Evolutionary conservation across 2,113 vertebrate genomes (phyloP).

Genomic region (Mastomys coucha): DNA sequence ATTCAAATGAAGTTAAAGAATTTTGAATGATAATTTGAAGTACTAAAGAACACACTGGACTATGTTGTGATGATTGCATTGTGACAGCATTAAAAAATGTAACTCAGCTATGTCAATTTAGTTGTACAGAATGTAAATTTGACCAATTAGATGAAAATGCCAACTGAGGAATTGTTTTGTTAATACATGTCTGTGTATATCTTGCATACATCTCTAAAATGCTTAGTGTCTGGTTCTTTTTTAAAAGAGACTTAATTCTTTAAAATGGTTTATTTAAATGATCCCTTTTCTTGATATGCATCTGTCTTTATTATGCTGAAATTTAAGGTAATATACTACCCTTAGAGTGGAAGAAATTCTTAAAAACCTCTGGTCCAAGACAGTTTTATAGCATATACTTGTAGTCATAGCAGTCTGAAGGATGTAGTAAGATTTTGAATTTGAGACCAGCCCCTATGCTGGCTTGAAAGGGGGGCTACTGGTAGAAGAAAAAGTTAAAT

Average conservation of each 20-base stretch:
- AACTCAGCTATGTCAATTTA: not conserved
- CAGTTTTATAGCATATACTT: fast-evolving
- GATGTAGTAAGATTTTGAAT: not conserved
- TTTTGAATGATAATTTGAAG: slow-evolving; percentile 14
- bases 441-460: not conserved
- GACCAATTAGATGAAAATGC: slow-evolving; percentile 13
- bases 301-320: not conserved
- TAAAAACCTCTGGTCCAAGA: not conserved
- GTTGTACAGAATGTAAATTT: not conserved
- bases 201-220: not conserved
- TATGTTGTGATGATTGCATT: not conserved
- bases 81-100: not conserved
- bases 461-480: not conserved
- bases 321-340: not conserved
- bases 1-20: not conserved
- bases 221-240: not conserved
- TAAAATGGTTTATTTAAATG: not conserved
- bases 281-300: not conserved
- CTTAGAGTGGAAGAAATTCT: not conserved
- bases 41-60: not conserved
- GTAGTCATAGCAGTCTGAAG: not conserved
- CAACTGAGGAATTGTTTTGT: not conserved
- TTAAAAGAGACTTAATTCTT: not conserved
- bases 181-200: not conserved
- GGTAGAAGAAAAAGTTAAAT: no score